Evolutionary conservation across 2,888 invertebrate genomes (phyloP).

Genomic region (Dasysyrphus albostriatus): DNA sequence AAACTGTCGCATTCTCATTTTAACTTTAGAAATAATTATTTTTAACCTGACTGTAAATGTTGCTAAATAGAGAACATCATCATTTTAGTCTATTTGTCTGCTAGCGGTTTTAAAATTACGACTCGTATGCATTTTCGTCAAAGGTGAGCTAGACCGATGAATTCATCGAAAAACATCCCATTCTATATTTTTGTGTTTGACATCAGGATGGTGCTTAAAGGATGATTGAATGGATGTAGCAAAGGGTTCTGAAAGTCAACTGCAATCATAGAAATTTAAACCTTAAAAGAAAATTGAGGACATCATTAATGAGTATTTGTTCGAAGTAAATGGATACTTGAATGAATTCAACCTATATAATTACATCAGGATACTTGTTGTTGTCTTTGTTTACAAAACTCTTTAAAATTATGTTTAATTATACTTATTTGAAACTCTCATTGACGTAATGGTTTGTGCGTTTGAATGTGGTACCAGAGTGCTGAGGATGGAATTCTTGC

Average conservation of each 20-base stretch:
- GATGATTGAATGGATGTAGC: slow-evolving; percentile 36
- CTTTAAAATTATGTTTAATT: neutral
- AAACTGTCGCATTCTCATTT: no score
- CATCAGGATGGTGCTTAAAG: slow-evolving; percentile 5
- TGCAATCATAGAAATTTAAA: slow-evolving; percentile 12
- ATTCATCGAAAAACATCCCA: slow-evolving; percentile 26
- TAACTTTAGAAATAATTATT: neutral
- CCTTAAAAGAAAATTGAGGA: slow-evolving; percentile 8
- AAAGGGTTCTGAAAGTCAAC: slow-evolving; percentile 5
- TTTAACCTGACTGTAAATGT: neutral
- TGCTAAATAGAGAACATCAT: neutral
- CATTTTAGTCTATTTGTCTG: slow-evolving; percentile 27
- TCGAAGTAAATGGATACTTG: neutral
- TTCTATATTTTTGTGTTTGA: slow-evolving; percentile 18
- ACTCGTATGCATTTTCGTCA: slow-evolving; percentile 51
- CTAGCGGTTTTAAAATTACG: slow-evolving; percentile 44
- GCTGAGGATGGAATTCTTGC: no score
- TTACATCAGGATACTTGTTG: neutral
- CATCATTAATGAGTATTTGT: neutral
- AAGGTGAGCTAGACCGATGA: slow-evolving; percentile 47
- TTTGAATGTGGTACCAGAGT: no score
- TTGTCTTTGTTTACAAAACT: neutral
- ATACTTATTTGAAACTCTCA: no score
- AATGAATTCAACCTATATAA: neutral
- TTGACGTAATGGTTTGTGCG: no score